These are phyloP conservation scores for Mus caroli DNA, from an alignment of 2,797 vertebrate species.

Conservation along the genomic window DNA sequence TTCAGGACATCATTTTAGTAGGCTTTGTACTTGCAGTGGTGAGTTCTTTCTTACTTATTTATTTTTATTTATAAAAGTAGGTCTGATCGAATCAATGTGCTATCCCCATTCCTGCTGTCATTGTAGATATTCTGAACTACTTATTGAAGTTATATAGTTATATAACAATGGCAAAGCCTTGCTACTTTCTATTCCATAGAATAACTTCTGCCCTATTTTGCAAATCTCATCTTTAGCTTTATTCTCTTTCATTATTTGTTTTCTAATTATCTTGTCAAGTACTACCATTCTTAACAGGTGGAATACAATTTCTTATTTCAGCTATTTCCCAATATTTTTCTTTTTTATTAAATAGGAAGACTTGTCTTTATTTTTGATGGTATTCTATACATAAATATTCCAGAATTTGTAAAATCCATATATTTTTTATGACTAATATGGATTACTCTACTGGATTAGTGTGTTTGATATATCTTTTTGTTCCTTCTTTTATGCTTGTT, in stretches of 20 bases:
- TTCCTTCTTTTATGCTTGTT: background rate
- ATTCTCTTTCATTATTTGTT: background rate
- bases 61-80: conserved; percentile 28
- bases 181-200: background rate
- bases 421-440: background rate
- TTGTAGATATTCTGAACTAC: background rate
- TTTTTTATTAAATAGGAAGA: background rate
- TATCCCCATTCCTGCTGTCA: background rate
- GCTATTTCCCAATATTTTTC: background rate
- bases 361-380: background rate
- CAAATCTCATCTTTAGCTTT: background rate
- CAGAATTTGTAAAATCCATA: background rate
- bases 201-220: background rate
- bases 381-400: background rate
- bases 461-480: background rate
- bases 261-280: background rate
- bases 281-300: background rate
- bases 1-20: background rate
- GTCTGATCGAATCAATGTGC: background rate
- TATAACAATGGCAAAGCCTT: background rate
- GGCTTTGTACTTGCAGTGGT: background rate
- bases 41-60: background rate
- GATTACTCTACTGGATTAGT: background rate
- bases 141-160: background rate
- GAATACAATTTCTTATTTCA: background rate